Conservation (phyloP, 2,888 invertebrate genomes). For the Blastobasis lacticolella region DNA sequence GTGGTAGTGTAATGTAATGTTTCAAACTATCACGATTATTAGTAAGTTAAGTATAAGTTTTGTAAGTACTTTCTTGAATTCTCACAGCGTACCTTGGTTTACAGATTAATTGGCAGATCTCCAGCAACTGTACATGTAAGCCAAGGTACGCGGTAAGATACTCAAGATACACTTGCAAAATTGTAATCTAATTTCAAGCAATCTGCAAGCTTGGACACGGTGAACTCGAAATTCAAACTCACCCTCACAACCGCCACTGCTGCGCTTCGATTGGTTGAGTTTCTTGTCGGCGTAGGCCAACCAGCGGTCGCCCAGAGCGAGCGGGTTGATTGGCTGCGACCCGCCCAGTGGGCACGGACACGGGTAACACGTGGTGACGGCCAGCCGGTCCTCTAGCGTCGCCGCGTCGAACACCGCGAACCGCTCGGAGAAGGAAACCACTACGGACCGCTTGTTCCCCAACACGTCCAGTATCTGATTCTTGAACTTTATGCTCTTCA, state of each 20-base stretch:
- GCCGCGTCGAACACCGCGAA: conserved; percentile 94
- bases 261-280: conserved; percentile 83
- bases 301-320: conserved; percentile 91
- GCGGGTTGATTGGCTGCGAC: conserved; percentile 77
- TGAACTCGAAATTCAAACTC: not conserved
- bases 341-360: conserved; percentile 83
- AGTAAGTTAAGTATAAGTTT: too few species aligned
- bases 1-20: too few species aligned
- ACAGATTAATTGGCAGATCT: too few species aligned
- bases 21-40: too few species aligned
- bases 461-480: conserved; percentile 90
- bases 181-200: too few species aligned
- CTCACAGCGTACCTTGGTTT: too few species aligned
- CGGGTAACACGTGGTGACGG: conserved; percentile 92
- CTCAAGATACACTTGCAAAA: too few species aligned
- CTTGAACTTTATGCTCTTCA: conserved; percentile 94
- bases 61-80: too few species aligned
- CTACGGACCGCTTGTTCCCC: conserved; percentile 91
- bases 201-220: too few species aligned
- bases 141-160: too few species aligned
- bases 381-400: conserved; percentile 88
- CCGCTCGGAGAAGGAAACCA: conserved; percentile 90
- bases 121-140: too few species aligned
- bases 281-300: conserved; percentile 91
- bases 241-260: conserved; percentile 88